Evolutionary conservation across 2,888 invertebrate species (phyloP).

Genomic region (Nephrotoma flavescens): DNA sequence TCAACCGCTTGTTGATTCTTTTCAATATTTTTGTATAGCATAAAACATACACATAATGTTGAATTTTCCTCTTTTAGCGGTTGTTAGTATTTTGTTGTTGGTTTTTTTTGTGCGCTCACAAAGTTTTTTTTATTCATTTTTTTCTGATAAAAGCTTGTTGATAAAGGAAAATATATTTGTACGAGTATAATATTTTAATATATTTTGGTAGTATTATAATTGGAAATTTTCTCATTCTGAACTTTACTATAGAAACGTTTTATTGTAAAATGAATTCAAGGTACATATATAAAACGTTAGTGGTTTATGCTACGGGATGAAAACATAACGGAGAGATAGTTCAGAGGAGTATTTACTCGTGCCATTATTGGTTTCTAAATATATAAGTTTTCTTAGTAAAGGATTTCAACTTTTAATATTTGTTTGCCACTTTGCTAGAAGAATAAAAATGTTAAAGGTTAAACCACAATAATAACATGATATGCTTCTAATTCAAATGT

Average conservation of each 20-base stretch:
- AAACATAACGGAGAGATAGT: too few relatives aligned
- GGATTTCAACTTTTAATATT: too few relatives aligned
- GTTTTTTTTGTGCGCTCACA: not conserved
- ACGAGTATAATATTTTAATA: not conserved
- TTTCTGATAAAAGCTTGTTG: not conserved
- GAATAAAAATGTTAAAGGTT: too few relatives aligned
- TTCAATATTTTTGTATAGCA: not conserved
- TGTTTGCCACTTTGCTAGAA: too few relatives aligned
- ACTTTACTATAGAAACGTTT: not conserved
- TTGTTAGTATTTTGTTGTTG: not conserved
- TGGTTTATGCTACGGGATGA: not conserved
- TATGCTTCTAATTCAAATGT: too few relatives aligned
- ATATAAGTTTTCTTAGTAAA: too few relatives aligned
- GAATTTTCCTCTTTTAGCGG: not conserved
- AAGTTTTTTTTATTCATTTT: not conserved
- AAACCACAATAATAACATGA: too few relatives aligned
- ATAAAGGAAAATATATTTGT: not conserved
- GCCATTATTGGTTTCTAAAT: too few relatives aligned
- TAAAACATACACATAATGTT: not conserved
- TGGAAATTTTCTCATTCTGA: not conserved
- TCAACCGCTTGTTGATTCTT: not conserved
- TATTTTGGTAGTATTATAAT: not conserved
- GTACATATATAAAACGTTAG: not conserved
- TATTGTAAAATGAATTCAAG: not conserved
- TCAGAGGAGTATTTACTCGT: too few relatives aligned